Evolutionary conservation across 2,113 vertebrate species (phyloP), one percentile per base, ranked within the genome.

Genomic region (Cygnus atratus): DNA sequence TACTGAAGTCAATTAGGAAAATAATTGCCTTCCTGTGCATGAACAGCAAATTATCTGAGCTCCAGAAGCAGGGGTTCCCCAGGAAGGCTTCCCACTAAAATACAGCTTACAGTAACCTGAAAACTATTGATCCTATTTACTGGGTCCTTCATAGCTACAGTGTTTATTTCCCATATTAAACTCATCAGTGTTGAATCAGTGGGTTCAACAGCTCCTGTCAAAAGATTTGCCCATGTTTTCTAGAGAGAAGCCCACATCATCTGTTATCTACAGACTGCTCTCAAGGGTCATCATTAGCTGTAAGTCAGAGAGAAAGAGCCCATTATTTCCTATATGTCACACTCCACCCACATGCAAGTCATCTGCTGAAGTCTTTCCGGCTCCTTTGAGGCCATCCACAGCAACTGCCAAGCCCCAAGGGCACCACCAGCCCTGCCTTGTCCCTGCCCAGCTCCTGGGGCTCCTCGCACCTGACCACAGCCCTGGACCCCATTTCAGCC

Each of bases 221-320:
- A 85, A 95, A 88, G 79, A 79, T 88, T 90, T 92, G 79, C 48
- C 46, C 82, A 90, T 92, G 74, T 74, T 92, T 88, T 63, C 80
- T 80, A 82, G 71, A 93, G 46, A n/a, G 71, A 81, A 87, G 74
- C 39, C 48, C 39, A 57, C 77, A 84, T 82, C 71, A 90, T 73
- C 71, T 87, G 76, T 79, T 88, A 90, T 61, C 50, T 41, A 54
- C 76, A 84, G 1, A 1, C 11, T 73, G 16, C 24, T 55, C 68
- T 91, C 82, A 79, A 66, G 62, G 71, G 74, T 87, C 86, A 73
- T 62, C 37, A 52, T 68, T 76, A 87, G 58, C 54, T 63, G 4
- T 35, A 67, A 65, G 33, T 35, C 50, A 67, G 54, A 72, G 65
- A 66, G 33, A 83, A 77, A 19, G 11, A 92, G 62, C 25, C 20